Conservation (phyloP, 2,797 vertebrate genomes). For the Pogonophryne albipinna region DNA sequence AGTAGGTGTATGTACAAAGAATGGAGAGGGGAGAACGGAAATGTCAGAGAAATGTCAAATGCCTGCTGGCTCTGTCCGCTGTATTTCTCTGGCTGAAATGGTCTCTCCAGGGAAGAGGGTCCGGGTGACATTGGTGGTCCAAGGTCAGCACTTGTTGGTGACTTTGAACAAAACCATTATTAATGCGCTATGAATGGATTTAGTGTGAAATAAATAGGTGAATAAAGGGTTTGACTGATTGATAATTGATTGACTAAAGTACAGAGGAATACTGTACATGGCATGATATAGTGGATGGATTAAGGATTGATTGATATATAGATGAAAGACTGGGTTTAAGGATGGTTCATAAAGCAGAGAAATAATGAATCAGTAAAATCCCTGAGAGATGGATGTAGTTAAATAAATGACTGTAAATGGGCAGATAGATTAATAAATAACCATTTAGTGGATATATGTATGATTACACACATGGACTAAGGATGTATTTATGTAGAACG, state of each 20-base stretch:
- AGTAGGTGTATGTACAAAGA: slow-evolving; percentile 79
- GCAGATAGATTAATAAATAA: background rate
- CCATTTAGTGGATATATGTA: background rate
- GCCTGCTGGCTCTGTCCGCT: slow-evolving; percentile 78
- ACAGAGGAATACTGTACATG: slow-evolving; percentile 3
- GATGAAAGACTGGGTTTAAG: background rate
- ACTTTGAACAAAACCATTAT: slow-evolving; percentile 52
- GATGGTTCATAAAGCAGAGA: slow-evolving; percentile 2
- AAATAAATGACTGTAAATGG: slow-evolving; percentile 5
- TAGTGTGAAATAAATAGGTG: slow-evolving; percentile 36
- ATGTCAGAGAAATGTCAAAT: slow-evolving; percentile 89
- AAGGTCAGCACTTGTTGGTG: slow-evolving; percentile 67
- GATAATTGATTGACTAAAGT: slow-evolving; percentile 33
- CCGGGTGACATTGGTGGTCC: slow-evolving; percentile 55
- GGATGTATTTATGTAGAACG: slow-evolving; percentile 9
- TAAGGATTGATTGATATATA: slow-evolving; percentile 1
- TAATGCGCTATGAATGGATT: slow-evolving; percentile 41
- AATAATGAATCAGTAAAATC: slow-evolving; percentile 11
- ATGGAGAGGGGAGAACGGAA: slow-evolving; percentile 77
- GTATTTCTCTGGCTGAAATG: slow-evolving; percentile 73
- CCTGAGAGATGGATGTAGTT: slow-evolving; percentile 1
- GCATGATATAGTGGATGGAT: slow-evolving; percentile 9
- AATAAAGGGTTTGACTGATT: slow-evolving; percentile 28
- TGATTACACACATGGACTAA: slow-evolving; percentile 14
- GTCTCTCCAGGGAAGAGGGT: slow-evolving; percentile 71